A percentile compares a stretch with the other conserved stretches of the same genome.
phyloP scores from a whole-genome alignment of 2,113 vertebrate genomes.

The Callopanchax toddi region DNA sequence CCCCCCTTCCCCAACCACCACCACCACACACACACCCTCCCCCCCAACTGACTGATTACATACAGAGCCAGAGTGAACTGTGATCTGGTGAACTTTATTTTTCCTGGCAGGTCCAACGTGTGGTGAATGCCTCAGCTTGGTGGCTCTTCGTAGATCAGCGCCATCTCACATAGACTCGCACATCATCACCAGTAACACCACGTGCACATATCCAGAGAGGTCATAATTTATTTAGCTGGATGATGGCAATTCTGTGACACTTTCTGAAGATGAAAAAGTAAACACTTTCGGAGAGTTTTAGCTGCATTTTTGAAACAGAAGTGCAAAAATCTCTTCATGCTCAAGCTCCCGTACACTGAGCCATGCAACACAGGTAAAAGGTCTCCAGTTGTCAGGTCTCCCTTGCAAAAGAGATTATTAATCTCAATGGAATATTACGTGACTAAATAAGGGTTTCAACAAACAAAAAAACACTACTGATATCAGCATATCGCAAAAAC shows the following conservation, averaged over 20 bases:
- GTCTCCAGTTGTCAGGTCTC: no score
- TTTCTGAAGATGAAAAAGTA: slow-evolving; percentile 66
- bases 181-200: slow-evolving; percentile 72
- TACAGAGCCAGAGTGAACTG: slow-evolving; percentile 73
- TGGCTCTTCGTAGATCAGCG: slow-evolving; percentile 34
- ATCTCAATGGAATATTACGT: no score
- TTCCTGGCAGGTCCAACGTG: slow-evolving; percentile 77
- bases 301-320: slow-evolving; percentile 22
- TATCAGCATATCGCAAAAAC: no score
- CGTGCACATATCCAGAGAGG: slow-evolving; percentile 32
- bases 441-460: no score
- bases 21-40: no score
- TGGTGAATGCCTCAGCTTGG: slow-evolving; percentile 60
- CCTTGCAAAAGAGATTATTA: no score
- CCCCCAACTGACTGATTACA: slow-evolving; percentile 80
- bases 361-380: background rate
- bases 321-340: slow-evolving; percentile 24
- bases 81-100: slow-evolving; percentile 83
- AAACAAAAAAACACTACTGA: no score
- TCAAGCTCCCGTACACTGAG: background rate
- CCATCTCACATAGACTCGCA: slow-evolving; percentile 38
- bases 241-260: slow-evolving; percentile 57
- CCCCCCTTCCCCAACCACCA: slow-evolving; percentile 59
- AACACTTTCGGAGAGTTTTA: slow-evolving; percentile 53
- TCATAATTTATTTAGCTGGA: slow-evolving; percentile 70